Base-by-base conservation (phyloP, 2,888 invertebrate genomes). In the Dolichopus griseipennis region DNA sequence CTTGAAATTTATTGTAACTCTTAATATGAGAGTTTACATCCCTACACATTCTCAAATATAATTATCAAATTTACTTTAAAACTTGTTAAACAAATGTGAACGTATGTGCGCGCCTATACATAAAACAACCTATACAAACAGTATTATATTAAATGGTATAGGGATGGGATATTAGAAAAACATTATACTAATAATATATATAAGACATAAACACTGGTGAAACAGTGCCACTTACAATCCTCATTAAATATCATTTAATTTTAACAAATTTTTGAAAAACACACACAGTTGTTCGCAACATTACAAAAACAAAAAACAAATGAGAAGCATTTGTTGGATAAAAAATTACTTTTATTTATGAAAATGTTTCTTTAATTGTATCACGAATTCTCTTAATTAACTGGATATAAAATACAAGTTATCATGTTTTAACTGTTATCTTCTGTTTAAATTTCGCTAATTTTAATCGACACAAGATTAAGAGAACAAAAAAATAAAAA, bases 281-380 rank as follows among this genome's bases (percentile, higher is more conserved):
- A 43, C 12, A 43, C 15, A 52, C 52, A 7, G 12, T 12, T 12
- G 6, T 18, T 9, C 15, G 15, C 12, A 43, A 9, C 12, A 43
- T 9, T 37, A 37, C 9, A 52, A 52, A 52, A 52, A 52, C 2
- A 52, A 52, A 52, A 52, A 52, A 12, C n/a, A n/a, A n/a, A n/a
- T n/a, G n/a, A n/a, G n/a, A n/a, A n/a, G n/a, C n/a, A n/a, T n/a
- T n/a, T n/a, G n/a, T n/a, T 12, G 1, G 52, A 52, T 18, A 52
- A 52, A 52, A 41, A 41, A 41, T 12, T 41, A 2, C 41, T 41
- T 41, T 15, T 41, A 41, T 52, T 15, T 52, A 18, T 18, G 52
- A 52, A 52, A 52, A 52, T 52, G 52, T 52, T 52, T 52, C 52
- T 18, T 52, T 52, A 52, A 52, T 52, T 52, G 52, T 52, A 52